Conservation (phyloP, 2,888 invertebrate genomes). For the Meiosimyza decipiens region DNA sequence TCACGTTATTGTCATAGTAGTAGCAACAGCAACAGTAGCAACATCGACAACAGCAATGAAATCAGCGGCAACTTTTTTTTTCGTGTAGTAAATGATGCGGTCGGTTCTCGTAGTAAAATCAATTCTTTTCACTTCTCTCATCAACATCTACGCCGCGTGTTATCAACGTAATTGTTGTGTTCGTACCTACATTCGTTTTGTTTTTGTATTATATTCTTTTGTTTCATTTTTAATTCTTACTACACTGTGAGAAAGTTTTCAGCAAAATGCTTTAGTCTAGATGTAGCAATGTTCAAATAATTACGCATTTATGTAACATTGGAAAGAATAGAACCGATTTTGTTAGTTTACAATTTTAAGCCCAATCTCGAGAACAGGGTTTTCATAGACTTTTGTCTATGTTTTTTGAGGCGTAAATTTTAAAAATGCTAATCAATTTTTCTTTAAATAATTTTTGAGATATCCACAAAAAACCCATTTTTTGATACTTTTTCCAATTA, state of each 20-base stretch:
- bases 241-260: conserved; percentile 16
- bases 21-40: neutral
- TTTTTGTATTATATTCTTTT: neutral
- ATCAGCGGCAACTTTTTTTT: neutral
- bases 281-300: too few relatives aligned
- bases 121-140: conserved; percentile 15
- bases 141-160: conserved; percentile 22
- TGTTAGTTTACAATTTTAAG: too few relatives aligned
- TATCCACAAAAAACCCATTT: too few relatives aligned
- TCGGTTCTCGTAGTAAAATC: conserved; percentile 1
- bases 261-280: too few relatives aligned
- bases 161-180: conserved; percentile 24
- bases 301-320: too few relatives aligned
- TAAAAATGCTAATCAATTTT: too few relatives aligned
- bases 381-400: too few relatives aligned
- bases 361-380: too few relatives aligned
- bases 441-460: too few relatives aligned
- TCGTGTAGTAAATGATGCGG: neutral
- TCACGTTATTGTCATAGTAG: neutral
- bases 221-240: neutral
- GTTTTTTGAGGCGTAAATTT: too few relatives aligned
- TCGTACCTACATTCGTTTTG: neutral
- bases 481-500: too few relatives aligned
- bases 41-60: neutral
- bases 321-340: too few relatives aligned